Evolutionary conservation across 2,113 vertebrate species (phyloP), one percentile per base, ranked within the genome.

Genomic region (Scytalopus superciliaris): DNA sequence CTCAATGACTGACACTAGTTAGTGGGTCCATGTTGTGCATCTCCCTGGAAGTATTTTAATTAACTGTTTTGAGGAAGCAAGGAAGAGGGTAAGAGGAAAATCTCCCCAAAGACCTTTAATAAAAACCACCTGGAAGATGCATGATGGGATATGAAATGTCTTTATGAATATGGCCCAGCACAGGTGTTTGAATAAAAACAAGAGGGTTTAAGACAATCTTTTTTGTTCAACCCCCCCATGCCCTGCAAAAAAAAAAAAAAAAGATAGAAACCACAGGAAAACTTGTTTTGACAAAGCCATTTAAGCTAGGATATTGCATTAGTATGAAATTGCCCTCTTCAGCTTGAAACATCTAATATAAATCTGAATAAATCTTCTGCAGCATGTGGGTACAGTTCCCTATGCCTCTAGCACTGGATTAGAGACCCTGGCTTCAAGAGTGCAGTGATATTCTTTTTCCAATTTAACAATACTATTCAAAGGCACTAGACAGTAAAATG

Each of bases 1-100:
- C 45, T 55, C 50, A 79, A 22, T 94, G 92, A 96, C 88, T 97
- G 95, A 95, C 90, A 90, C 52, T 87, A 70, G n/a, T 84, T 97
- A 95, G 74, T 83, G 92, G 70, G 67, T 91, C 93, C 78, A 70
- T 87, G 82, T 82, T 95, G 68, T 84, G 45, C 35, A 89, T 91
- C 97, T 97, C 94, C 70, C 5, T 89, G 82, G 86, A 94, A 97
- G 59, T 88, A 95, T 91, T 96, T 95, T 97, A 97, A 97, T 98
- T 97, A 97, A 74, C 60, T 93, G 25, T 39, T 91, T 64, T 72
- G 49, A 87, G 74, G 85, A 78, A 84, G 68, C 52, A 56, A 47
- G 70, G 50, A 96, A 76, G 28, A 25, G 3, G 1, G 19, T 47
- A 87, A 63, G 62, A 76, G 27, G 47, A 90, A 97, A 96, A 90